These are phyloP conservation scores for Scyliorhinus canicula DNA, from an alignment of 2,797 vertebrate species.

Conservation along the genomic window DNA sequence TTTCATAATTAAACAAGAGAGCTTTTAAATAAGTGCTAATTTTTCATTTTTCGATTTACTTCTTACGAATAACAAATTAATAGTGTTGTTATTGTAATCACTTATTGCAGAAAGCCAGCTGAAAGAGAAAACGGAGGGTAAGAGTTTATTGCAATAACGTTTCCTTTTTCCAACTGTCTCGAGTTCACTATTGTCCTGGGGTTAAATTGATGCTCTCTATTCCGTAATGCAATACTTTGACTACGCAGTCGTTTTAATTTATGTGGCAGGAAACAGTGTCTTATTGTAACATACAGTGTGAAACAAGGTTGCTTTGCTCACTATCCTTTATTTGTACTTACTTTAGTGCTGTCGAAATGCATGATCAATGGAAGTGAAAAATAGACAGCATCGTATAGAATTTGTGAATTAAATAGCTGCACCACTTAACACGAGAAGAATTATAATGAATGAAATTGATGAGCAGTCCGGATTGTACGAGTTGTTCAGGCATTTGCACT, in stretches of 20 bases:
- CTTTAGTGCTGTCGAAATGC: background rate
- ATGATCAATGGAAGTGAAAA: background rate
- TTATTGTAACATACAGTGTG: background rate
- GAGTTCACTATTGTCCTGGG: fast-evolving
- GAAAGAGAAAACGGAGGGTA: background rate
- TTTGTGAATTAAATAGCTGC: background rate
- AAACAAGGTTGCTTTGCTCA: background rate
- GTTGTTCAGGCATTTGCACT: too few species aligned
- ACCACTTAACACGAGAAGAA: background rate
- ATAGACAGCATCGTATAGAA: background rate
- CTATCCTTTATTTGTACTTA: background rate
- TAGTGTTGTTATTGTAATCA: background rate
- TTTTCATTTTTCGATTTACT: background rate
- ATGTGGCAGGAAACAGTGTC: background rate
- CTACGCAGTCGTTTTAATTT: background rate
- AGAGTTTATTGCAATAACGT: too few species aligned
- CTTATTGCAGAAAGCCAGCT: background rate
- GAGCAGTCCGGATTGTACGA: too few species aligned
- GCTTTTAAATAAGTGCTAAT: too few species aligned
- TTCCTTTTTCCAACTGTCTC: too few species aligned
- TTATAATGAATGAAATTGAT: background rate
- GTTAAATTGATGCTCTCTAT: background rate
- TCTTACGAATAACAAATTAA: background rate
- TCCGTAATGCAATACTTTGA: too few species aligned
- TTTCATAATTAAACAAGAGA: too few species aligned